Conservation (phyloP, 2,113 vertebrate genomes). For the Neotoma lepida region DNA sequence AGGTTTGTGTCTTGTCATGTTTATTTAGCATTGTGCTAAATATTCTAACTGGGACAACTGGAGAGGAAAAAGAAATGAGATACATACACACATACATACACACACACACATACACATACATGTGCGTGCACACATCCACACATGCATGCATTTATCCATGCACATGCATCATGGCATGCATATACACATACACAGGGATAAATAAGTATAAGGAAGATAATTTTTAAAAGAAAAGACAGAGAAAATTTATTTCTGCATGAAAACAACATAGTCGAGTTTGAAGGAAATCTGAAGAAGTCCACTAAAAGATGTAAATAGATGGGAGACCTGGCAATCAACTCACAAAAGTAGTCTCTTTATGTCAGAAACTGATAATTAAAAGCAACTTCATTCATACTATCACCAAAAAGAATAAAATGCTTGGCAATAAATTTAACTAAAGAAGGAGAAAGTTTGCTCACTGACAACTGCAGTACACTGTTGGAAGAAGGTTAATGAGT, state of each 20-base stretch:
- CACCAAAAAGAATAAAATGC: not conserved
- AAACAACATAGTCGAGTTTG: not conserved
- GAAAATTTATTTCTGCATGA: not conserved
- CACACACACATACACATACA: not conserved
- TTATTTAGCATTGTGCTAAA: not conserved
- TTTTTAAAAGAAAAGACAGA: not conserved
- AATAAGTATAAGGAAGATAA: not conserved
- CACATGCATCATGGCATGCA: not conserved
- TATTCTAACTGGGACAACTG: not conserved
- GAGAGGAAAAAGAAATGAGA: not conserved
- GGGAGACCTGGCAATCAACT: too few relatives aligned
- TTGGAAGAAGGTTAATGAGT: not conserved
- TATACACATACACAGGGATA: not conserved
- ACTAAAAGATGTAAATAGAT: not conserved
- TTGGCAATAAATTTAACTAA: not conserved
- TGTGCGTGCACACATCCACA: too few relatives aligned
- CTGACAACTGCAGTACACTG: not conserved
- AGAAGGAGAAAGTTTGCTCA: not conserved
- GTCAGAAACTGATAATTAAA: not conserved
- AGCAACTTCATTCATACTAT: not conserved
- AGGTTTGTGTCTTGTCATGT: not conserved
- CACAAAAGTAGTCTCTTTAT: not conserved
- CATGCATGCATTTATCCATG: too few relatives aligned
- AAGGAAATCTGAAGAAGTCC: not conserved
- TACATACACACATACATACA: not conserved